Percentiles rank a stretch among this genome's conserved stretches.
Conservation (phyloP, 2,888 invertebrate species). For the Athripsodes cinereus region DNA sequence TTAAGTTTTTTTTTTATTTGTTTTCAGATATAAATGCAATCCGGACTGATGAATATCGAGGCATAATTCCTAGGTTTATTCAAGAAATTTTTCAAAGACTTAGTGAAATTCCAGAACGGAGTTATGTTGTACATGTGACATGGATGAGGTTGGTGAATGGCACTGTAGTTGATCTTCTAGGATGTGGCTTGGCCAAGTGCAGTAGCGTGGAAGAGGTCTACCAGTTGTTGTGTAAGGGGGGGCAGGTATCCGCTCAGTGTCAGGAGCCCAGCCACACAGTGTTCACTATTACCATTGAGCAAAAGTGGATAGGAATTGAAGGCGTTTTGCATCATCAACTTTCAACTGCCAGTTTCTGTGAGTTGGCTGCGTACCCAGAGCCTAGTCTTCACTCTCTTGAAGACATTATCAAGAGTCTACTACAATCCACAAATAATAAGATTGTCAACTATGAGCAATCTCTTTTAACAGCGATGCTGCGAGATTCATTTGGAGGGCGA, state of each 20-base stretch:
- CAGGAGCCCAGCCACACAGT: slow-evolving; percentile 59
- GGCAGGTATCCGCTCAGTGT: slow-evolving; percentile 50
- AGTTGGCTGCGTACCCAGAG: slow-evolving; percentile 56
- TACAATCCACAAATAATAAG: slow-evolving; percentile 50
- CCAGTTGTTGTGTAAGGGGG: slow-evolving; percentile 62
- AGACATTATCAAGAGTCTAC: slow-evolving; percentile 54
- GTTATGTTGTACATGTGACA: slow-evolving; percentile 60
- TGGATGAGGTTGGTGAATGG: slow-evolving; percentile 70
- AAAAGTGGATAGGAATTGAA: slow-evolving; percentile 64
- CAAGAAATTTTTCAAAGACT: slow-evolving; percentile 65
- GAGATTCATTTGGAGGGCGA: slow-evolving; percentile 71
- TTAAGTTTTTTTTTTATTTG: not conserved
- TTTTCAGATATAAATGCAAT: slow-evolving; percentile 48
- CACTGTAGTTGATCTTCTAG: slow-evolving; percentile 55
- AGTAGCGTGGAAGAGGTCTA: slow-evolving; percentile 67
- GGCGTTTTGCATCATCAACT: slow-evolving; percentile 62
- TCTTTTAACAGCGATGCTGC: slow-evolving; percentile 60
- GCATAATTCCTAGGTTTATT: slow-evolving; percentile 64
- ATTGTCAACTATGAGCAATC: slow-evolving; percentile 58
- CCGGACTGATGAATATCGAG: slow-evolving; percentile 63
- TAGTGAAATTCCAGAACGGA: slow-evolving; percentile 57
- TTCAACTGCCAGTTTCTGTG: slow-evolving; percentile 70
- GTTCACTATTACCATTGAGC: slow-evolving; percentile 68
- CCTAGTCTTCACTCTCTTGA: slow-evolving; percentile 61
- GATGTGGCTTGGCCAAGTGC: slow-evolving; percentile 49